phyloP scores from a whole-genome alignment of 1,140 invertebrate genomes.

The Nautilus pompilius region DNA sequence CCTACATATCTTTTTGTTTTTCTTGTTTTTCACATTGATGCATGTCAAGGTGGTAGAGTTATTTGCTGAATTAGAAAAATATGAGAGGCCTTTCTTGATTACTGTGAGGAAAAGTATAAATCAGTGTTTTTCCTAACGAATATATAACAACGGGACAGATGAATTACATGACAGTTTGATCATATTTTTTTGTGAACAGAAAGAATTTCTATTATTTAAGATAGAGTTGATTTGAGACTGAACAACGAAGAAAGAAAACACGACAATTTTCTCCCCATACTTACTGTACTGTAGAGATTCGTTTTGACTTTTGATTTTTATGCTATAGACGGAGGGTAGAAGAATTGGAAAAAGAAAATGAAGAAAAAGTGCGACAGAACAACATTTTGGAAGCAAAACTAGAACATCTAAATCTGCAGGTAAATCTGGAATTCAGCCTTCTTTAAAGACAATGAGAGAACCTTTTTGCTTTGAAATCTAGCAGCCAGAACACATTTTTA shows the following conservation, averaged over 20 bases:
- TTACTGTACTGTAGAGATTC: background rate
- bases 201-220: background rate
- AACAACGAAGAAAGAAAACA: background rate
- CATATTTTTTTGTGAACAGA: no score
- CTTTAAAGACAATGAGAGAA: background rate
- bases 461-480: background rate
- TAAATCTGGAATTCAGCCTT: constrained; percentile 13
- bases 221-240: background rate
- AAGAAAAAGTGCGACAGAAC: constrained; percentile 60
- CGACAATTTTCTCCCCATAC: background rate
- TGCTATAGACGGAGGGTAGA: constrained; percentile 37
- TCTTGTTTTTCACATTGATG: no score
- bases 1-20: no score
- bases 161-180: no score
- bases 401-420: constrained; percentile 55
- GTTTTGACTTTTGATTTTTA: constrained; percentile 1
- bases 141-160: no score
- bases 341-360: constrained; percentile 57
- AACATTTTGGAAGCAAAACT: constrained; percentile 62
- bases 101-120: no score
- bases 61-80: no score
- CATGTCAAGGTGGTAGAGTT: no score
- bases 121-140: no score
- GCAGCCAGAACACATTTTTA: no score
- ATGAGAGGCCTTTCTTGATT: no score